Evolutionary conservation across 2,113 vertebrate genomes (phyloP), one percentile per base, ranked within the genome.

Genomic region (Ptyas mucosa): DNA sequence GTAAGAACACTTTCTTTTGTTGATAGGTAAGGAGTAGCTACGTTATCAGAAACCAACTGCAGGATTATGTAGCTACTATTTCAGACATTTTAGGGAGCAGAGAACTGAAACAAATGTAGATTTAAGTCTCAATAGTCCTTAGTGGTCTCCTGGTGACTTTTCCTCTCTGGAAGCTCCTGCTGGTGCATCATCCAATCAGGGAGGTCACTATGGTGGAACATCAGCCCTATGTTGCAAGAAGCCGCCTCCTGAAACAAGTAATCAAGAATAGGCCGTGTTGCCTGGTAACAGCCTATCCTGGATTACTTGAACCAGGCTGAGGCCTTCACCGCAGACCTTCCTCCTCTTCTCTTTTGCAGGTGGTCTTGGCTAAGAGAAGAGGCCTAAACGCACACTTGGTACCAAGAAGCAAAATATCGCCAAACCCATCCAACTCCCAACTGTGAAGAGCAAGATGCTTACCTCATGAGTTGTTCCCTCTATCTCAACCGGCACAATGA

Each of bases 401-500:
- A 11, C 43, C 55, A 51, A 51, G 14, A 21, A n/a, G 10, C 46
- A 58, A 51, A n/a, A 8, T 0, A 52, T 14, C 0, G 1, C 2
- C 53, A 58, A 57, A 23, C 7, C n/a, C 21, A 54, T 14, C 26
- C 11, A 26, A 85, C 34, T 23, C 57, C 49, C n/a, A 43, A n/a
- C 0, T 0, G 0, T 1, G 3, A 57, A 34, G 6, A 81, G 24
- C 51, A 43, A 43, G 34, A 21, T 12, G 11, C 18, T 98, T 96
- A 99, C 99, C 98, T 99, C 98, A 97, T 99, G 98, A 95, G 98
- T 98, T 96, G 98, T 98, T 96, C 99, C 99, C 96, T 99, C 99
- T 89, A 99, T 99, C 97, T 99, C 98, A 90, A 98, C 98, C 4
- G 98, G 98, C 96, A 99, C 99, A 95, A 99, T 98, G 97, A 99